phyloP scores from a whole-genome alignment of 2,888 invertebrate species.

The Cosmia pyralina region DNA sequence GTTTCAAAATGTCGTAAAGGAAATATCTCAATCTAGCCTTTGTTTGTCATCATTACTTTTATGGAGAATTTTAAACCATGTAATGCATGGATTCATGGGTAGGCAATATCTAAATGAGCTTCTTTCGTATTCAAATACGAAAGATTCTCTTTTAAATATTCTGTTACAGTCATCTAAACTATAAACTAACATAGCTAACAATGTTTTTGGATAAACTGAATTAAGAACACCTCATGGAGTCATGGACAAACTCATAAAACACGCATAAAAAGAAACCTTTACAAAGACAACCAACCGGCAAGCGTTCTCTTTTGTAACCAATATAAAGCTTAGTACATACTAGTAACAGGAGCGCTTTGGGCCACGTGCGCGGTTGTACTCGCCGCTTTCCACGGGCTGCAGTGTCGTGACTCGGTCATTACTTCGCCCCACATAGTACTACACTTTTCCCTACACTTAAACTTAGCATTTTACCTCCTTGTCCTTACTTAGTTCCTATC shows the following conservation, averaged over 20 bases:
- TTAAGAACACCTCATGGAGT: background rate
- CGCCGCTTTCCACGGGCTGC: conserved; percentile 69
- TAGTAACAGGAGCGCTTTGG: conserved; percentile 37
- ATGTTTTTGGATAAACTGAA: background rate
- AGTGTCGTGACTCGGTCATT: conserved; percentile 77
- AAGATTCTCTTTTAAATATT: background rate
- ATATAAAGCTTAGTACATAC: conserved; percentile 27
- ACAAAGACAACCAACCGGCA: conserved; percentile 10
- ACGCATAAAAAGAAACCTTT: conserved; percentile 2
- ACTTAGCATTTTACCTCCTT: conserved; percentile 63
- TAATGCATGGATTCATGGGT: no score
- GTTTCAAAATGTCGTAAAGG: conserved; percentile 16
- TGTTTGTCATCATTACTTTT: conserved; percentile 1
- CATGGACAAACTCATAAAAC: background rate
- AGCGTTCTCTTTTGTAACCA: conserved; percentile 39
- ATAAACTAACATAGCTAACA: background rate
- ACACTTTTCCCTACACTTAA: conserved; percentile 71
- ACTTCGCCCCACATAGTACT: conserved; percentile 77
- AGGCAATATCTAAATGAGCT: no score
- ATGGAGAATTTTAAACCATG: background rate
- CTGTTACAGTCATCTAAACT: background rate
- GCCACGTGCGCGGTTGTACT: conserved; percentile 59
- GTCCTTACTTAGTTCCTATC: conserved; percentile 37
- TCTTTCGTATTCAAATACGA: background rate
- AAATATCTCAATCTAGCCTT: conserved; percentile 20